Conservation (phyloP, 2,113 vertebrate genomes). For the Hydropotes inermis region DNA sequence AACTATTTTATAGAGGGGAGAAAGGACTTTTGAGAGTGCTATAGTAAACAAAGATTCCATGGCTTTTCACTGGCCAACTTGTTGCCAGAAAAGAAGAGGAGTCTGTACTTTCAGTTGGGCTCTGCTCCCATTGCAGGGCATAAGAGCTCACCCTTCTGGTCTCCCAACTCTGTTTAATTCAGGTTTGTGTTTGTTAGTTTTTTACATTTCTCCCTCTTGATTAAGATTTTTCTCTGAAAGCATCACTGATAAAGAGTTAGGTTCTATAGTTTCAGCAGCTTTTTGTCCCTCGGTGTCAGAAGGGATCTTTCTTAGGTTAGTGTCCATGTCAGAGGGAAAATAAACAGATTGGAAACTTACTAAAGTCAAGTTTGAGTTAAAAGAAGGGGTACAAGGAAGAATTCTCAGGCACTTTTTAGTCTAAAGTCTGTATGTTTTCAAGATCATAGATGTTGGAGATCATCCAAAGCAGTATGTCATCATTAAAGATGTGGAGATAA, state of each 20-base stretch:
- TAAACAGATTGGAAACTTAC: neutral
- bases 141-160: neutral
- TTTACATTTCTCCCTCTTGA: neutral
- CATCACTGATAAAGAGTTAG: neutral
- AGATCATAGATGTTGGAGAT: neutral
- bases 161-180: neutral
- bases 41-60: neutral
- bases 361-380: neutral
- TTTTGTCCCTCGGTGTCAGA: neutral
- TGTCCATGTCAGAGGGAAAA: neutral
- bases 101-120: neutral
- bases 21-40: neutral
- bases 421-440: neutral
- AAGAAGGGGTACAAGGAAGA: neutral
- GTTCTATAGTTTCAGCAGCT: neutral
- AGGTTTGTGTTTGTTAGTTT: neutral
- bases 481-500: neutral
- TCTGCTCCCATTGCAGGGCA: neutral
- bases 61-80: neutral
- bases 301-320: neutral
- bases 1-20: neutral
- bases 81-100: neutral
- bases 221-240: neutral
- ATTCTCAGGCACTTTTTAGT: neutral
- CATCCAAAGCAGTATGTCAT: neutral